Evolutionary conservation across 2,797 vertebrate species (phyloP).

Genomic region (Acanthurus lineatus): DNA sequence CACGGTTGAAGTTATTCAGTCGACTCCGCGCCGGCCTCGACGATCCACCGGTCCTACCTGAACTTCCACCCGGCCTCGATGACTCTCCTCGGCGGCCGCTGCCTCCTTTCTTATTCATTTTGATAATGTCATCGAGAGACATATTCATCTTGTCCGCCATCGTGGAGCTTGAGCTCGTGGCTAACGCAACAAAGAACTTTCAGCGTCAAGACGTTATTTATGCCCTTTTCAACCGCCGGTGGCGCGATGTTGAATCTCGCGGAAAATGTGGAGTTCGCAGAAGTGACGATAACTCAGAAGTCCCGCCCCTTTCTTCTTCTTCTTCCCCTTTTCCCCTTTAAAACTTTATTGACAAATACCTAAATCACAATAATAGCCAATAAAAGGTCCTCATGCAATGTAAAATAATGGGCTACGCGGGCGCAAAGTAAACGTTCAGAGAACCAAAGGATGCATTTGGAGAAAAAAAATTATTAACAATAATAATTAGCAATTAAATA

Average conservation of each 20-base stretch:
- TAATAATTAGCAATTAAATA: too few relatives aligned
- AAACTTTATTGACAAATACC: constrained; percentile 2
- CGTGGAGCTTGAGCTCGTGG: fast-evolving
- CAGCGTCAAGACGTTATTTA: constrained; percentile 2
- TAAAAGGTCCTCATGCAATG: background rate
- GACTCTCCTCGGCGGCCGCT: constrained; percentile 82
- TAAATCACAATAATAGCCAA: background rate
- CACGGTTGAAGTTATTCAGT: constrained; percentile 78
- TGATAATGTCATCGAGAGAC: constrained; percentile 96
- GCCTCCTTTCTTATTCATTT: constrained; percentile 89
- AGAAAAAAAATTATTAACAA: too few relatives aligned
- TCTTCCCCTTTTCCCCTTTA: background rate
- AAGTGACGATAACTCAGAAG: background rate
- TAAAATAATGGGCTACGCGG: too few relatives aligned
- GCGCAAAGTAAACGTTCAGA: too few relatives aligned
- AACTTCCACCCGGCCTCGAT: constrained; percentile 76
- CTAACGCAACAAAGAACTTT: constrained; percentile 49
- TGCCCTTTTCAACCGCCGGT: constrained; percentile 6
- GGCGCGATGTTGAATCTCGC: constrained; percentile 58
- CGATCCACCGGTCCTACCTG: constrained; percentile 84
- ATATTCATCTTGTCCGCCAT: constrained; percentile 95
- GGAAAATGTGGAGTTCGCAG: constrained; percentile 35
- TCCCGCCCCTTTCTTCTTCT: background rate
- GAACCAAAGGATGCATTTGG: too few relatives aligned
- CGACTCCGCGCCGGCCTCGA: constrained; percentile 78